Evolutionary conservation across 2,888 invertebrate species (phyloP).

Genomic region (Drosophila macrospina): DNA sequence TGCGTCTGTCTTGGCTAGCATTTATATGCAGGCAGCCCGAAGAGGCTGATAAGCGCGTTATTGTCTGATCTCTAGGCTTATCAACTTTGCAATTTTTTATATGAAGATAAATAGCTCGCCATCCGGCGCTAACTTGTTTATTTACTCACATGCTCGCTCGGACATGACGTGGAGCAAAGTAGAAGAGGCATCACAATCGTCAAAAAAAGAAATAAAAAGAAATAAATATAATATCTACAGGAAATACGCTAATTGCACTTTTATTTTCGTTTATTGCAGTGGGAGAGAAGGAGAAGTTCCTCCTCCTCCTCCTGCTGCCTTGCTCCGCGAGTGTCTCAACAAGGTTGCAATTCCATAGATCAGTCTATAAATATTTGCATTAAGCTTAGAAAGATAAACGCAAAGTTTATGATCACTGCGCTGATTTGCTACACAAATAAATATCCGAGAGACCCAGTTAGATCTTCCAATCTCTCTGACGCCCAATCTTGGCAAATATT

Average conservation of each 20-base stretch:
- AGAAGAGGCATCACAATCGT: background rate
- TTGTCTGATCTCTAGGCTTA: constrained; percentile 42
- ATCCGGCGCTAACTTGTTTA: constrained; percentile 29
- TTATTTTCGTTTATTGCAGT: constrained; percentile 35
- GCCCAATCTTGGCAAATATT: constrained; percentile 58
- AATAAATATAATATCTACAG: constrained; percentile 2
- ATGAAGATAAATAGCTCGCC: constrained; percentile 37
- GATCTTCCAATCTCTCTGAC: constrained; percentile 3
- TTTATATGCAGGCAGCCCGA: constrained; percentile 64
- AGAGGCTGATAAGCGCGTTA: constrained; percentile 40
- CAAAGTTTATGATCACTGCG: constrained; percentile 46
- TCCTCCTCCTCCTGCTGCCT: too few relatives aligned
- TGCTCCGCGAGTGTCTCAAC: background rate
- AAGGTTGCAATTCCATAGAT: constrained; percentile 38
- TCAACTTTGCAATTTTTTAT: constrained; percentile 43
- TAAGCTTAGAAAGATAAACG: constrained; percentile 50
- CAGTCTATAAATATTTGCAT: constrained; percentile 45
- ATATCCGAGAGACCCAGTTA: constrained; percentile 16
- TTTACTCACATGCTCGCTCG: constrained; percentile 33
- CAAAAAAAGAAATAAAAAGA: too few relatives aligned
- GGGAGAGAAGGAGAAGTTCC: background rate
- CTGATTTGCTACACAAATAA: constrained; percentile 58
- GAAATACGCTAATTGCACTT: constrained; percentile 6
- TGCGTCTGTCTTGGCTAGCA: constrained; percentile 51
- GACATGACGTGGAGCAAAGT: background rate